phyloP scores from a whole-genome alignment of 2,888 invertebrate genomes.

The Eupithecia abbreviata region DNA sequence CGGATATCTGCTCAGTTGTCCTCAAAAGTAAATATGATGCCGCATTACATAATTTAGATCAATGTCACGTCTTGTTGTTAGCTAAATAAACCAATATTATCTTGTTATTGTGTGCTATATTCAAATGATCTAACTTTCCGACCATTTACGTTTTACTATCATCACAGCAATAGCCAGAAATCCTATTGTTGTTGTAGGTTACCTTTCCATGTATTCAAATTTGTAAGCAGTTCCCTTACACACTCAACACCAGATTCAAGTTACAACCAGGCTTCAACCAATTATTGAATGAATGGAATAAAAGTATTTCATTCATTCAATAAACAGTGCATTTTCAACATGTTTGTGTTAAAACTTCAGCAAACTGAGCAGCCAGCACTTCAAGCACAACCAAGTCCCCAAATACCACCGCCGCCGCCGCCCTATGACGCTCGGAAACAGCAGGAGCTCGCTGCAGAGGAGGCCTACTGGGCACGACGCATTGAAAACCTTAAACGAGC shows the following conservation, averaged over 20 bases:
- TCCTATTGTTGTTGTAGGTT: conserved; percentile 17
- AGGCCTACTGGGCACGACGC: conserved; percentile 76
- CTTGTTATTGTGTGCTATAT: conserved; percentile 13
- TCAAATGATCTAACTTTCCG: conserved; percentile 8
- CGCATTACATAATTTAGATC: conserved; percentile 81
- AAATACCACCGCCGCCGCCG: conserved; percentile 57
- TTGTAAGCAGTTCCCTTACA: not conserved
- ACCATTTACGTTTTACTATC: conserved; percentile 8
- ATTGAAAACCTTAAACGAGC: conserved; percentile 74
- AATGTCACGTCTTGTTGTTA: conserved; percentile 67
- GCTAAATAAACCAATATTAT: conserved; percentile 36
- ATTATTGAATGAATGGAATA: not conserved
- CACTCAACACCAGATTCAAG: not conserved
- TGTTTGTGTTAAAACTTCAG: conserved; percentile 52
- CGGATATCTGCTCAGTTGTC: conserved; percentile 75
- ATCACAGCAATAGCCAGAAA: conserved; percentile 4
- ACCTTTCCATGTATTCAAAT: conserved; percentile 13
- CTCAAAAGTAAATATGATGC: conserved; percentile 73
- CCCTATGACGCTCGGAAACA: conserved; percentile 62
- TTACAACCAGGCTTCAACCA: not conserved
- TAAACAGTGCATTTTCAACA: not conserved
- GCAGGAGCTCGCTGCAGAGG: conserved; percentile 70
- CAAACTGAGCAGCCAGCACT: conserved; percentile 57
- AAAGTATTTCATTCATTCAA: not conserved
- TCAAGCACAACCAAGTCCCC: conserved; percentile 56